phyloP scores from a whole-genome alignment of 35 echinoderm and acorn worm species.

The Apostichopus parvimensis region DNA sequence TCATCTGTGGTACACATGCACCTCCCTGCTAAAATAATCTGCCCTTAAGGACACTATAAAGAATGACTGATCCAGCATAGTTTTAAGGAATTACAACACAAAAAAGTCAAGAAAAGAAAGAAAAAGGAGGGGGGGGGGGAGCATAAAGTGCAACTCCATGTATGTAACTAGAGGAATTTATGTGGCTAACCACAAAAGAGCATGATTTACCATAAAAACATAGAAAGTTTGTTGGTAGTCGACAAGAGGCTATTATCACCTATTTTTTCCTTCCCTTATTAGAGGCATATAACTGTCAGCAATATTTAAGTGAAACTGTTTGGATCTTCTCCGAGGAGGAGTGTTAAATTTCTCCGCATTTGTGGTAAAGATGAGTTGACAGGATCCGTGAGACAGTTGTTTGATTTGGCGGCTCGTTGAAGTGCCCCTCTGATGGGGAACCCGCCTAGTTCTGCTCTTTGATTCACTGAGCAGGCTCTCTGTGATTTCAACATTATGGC shows the following conservation, averaged over 20 bases:
- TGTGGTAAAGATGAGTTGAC: not conserved
- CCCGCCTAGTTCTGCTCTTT: not conserved
- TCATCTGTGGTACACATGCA: too few species aligned
- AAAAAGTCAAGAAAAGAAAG: too few species aligned
- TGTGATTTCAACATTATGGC: too few species aligned
- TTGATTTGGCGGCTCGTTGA: not conserved
- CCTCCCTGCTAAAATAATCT: too few species aligned
- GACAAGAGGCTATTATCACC: not conserved
- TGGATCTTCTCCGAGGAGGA: not conserved
- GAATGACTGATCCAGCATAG: too few species aligned
- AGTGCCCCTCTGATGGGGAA: not conserved
- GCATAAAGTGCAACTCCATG: too few species aligned
- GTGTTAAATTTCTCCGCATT: not conserved
- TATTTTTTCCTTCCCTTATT: not conserved
- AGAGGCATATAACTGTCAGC: not conserved
- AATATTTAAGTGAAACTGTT: not conserved
- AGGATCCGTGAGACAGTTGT: not conserved
- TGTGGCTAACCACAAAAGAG: slow-evolving; percentile 10
- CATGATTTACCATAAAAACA: not conserved
- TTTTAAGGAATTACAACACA: too few species aligned
- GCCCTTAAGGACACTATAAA: too few species aligned
- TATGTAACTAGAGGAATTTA: not conserved
- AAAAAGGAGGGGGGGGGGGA: too few species aligned
- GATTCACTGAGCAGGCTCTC: not conserved
- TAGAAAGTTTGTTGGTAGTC: not conserved